Evolutionary conservation across 1,140 invertebrate genomes (phyloP).

Genomic region (Yoshiicerus persimilis): DNA sequence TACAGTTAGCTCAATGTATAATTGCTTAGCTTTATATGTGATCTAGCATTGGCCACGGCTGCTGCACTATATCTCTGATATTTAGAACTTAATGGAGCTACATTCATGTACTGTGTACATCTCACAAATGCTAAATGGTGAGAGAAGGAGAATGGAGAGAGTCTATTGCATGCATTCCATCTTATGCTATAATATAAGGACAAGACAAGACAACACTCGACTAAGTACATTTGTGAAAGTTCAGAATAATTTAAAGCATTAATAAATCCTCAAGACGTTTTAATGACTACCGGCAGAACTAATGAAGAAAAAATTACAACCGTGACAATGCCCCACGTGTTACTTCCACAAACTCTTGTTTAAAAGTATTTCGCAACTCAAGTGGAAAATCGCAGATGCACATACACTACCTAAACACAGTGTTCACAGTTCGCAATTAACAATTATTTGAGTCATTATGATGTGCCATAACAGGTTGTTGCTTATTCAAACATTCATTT

Average conservation of each 20-base stretch:
- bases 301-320: constrained; percentile 15
- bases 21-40: not conserved
- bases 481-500: too few relatives aligned
- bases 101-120: too few relatives aligned
- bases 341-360: not conserved
- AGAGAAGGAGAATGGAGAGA: not conserved
- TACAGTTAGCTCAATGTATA: not conserved
- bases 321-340: constrained; percentile 9
- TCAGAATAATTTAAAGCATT: constrained; percentile 14
- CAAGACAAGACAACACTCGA: not conserved
- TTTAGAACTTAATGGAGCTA: too few relatives aligned
- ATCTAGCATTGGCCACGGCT: not conserved
- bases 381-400: not conserved
- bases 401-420: too few relatives aligned
- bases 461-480: not conserved
- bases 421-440: not conserved
- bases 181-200: not conserved
- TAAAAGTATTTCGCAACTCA: not conserved
- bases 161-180: not conserved
- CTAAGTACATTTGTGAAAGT: not conserved
- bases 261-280: constrained; percentile 18
- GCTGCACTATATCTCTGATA: not conserved
- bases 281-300: constrained; percentile 2
- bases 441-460: not conserved
- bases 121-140: not conserved